Conservation (phyloP, 2,113 vertebrate genomes). For the Heloderma charlesbogerti region DNA sequence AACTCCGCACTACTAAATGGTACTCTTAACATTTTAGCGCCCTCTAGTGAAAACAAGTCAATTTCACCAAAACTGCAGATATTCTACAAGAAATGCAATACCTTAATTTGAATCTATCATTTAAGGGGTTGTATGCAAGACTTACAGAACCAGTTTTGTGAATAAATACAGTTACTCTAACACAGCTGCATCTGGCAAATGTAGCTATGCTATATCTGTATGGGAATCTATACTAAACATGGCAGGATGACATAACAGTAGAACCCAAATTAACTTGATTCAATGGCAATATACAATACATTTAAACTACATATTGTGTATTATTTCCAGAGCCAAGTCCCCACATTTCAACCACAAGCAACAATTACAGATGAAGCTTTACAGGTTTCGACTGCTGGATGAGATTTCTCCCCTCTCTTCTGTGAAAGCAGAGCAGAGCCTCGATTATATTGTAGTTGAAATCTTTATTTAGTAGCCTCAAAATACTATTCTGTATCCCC, state of each 20-base stretch:
- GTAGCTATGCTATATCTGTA: not conserved
- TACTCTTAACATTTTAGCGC: slow-evolving; percentile 25
- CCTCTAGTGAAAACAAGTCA: slow-evolving; percentile 50
- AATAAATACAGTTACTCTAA: not conserved
- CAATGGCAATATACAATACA: too few relatives aligned
- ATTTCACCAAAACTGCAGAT: not conserved
- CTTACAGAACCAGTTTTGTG: not conserved
- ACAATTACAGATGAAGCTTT: not conserved
- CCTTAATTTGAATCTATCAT: not conserved
- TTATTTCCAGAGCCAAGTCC: not conserved
- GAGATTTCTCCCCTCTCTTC: not conserved
- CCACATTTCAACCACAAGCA: too few relatives aligned
- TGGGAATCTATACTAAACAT: not conserved
- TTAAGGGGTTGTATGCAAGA: not conserved
- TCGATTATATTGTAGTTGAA: too few relatives aligned
- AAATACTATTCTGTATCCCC: not conserved
- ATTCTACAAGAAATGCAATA: not conserved
- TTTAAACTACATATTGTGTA: not conserved
- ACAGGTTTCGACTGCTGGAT: not conserved
- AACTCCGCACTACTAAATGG: not conserved
- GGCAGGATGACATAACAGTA: not conserved
- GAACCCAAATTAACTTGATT: not conserved
- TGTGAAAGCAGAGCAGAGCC: not conserved
- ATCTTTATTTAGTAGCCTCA: not conserved
- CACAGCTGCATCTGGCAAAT: not conserved